A percentile compares a stretch with the other conserved stretches of the same genome.
phyloP scores from a whole-genome alignment of 2,888 invertebrate species.

The Ryuthela nishihirai region DNA sequence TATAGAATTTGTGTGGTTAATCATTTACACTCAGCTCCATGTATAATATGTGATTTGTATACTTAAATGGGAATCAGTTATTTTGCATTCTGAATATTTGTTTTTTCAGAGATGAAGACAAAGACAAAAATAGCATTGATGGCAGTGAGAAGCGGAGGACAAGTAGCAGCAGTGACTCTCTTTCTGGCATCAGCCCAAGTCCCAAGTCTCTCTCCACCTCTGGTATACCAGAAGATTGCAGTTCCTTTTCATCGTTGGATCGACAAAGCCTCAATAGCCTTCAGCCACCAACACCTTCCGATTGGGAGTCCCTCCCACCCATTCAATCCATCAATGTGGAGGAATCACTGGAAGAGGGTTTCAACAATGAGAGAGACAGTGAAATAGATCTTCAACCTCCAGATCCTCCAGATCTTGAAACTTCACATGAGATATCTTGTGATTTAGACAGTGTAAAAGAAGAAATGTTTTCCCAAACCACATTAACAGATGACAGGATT shows the following conservation, averaged over 20 bases:
- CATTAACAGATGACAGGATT: slow-evolving; percentile 41
- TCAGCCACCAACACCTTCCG: slow-evolving; percentile 28
- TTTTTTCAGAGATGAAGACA: slow-evolving; percentile 46
- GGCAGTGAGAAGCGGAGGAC: slow-evolving; percentile 42
- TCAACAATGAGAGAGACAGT: neutral
- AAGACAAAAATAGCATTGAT: slow-evolving; percentile 33
- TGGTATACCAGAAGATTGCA: slow-evolving; percentile 28
- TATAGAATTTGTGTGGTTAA: no score
- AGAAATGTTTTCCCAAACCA: slow-evolving; percentile 8
- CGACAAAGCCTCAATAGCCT: slow-evolving; percentile 23
- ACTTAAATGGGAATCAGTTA: no score
- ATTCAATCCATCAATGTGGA: neutral
- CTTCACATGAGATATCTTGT: neutral
- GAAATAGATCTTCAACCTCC: slow-evolving; percentile 3
- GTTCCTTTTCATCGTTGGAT: slow-evolving; percentile 30
- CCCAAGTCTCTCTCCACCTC: slow-evolving; percentile 33
- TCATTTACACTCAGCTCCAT: no score
- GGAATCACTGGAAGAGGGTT: neutral
- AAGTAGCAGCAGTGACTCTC: slow-evolving; percentile 36
- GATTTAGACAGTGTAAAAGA: slow-evolving; percentile 3
- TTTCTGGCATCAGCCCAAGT: slow-evolving; percentile 34
- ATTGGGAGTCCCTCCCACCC: slow-evolving; percentile 15
- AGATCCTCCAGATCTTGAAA: slow-evolving; percentile 17
- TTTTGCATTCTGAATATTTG: neutral
- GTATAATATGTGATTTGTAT: no score